A percentile compares a stretch with the other conserved stretches of the same genome.
These are phyloP conservation scores for Eupithecia subfuscata DNA, from an alignment of 2,888 invertebrate genomes.

Conservation along the genomic window DNA sequence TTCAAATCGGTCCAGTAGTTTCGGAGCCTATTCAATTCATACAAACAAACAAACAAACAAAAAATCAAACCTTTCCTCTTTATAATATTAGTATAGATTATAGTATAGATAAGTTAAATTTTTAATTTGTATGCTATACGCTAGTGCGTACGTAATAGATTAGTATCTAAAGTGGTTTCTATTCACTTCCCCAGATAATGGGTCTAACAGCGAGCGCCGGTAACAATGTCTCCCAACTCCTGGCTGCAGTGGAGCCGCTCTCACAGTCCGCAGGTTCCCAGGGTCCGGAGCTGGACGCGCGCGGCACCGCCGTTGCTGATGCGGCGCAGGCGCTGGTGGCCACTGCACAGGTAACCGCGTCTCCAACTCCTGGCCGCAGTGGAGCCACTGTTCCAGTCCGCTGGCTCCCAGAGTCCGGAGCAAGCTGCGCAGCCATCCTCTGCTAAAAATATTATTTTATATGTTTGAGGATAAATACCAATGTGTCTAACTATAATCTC, in stretches of 20 bases:
- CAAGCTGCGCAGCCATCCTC: background rate
- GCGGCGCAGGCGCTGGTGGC: constrained; percentile 53
- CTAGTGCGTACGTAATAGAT: too few species aligned
- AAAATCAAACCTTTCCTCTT: too few species aligned
- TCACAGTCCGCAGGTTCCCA: constrained; percentile 43
- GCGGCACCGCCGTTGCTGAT: constrained; percentile 48
- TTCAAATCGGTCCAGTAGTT: too few species aligned
- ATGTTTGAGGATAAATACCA: too few species aligned
- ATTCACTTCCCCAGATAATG: constrained; percentile 39
- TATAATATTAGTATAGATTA: too few species aligned
- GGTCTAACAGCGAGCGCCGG: constrained; percentile 54
- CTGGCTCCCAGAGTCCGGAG: background rate
- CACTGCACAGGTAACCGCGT: constrained; percentile 45
- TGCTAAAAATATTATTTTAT: too few species aligned
- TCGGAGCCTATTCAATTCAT: too few species aligned
- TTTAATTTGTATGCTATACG: too few species aligned
- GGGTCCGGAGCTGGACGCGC: constrained; percentile 50
- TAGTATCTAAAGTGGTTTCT: background rate
- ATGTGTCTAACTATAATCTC: too few species aligned
- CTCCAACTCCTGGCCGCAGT: background rate
- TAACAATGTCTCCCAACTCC: constrained; percentile 52
- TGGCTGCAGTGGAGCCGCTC: constrained; percentile 53
- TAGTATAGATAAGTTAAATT: too few species aligned
- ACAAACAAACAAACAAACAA: too few species aligned
- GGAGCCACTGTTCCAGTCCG: background rate